These are phyloP conservation scores for Mamestra brassicae DNA, from an alignment of 2,888 invertebrate genomes.

Conservation along the genomic window DNA sequence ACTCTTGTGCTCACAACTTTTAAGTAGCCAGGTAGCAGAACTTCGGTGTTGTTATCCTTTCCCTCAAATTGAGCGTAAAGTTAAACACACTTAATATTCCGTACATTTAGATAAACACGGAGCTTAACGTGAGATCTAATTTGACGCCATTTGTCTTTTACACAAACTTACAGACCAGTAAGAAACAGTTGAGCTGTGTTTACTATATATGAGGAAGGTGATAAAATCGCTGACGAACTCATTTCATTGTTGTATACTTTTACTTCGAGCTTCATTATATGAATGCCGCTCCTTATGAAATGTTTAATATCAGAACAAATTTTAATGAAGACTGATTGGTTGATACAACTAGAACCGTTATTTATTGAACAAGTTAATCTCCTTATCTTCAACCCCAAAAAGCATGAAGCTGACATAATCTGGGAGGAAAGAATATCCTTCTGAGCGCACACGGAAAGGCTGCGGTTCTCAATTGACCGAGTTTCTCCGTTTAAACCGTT, in stretches of 20 bases:
- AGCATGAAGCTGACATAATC: neutral
- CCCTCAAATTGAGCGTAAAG: slow-evolving; percentile 32
- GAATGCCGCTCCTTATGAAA: no score
- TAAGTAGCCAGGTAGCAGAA: slow-evolving; percentile 34
- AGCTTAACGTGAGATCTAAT: neutral
- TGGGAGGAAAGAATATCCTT: neutral
- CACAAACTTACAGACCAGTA: neutral
- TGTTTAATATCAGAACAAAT: neutral
- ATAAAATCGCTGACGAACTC: neutral
- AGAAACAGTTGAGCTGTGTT: neutral
- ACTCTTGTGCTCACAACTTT: slow-evolving; percentile 36
- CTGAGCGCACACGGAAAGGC: neutral
- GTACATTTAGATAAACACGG: slow-evolving; percentile 1
- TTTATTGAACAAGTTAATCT: neutral
- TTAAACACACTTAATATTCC: slow-evolving; percentile 28
- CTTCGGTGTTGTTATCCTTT: slow-evolving; percentile 41
- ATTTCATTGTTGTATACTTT: neutral
- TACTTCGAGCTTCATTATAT: neutral
- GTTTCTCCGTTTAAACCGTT: slow-evolving; percentile 7
- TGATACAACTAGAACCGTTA: no score
- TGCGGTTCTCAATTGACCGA: slow-evolving; percentile 18
- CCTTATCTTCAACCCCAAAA: neutral
- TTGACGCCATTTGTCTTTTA: neutral
- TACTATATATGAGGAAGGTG: no score
- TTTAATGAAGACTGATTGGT: no score